Evolutionary conservation across 1,140 invertebrate genomes (phyloP).

Genomic region (Coelopa frigida): DNA sequence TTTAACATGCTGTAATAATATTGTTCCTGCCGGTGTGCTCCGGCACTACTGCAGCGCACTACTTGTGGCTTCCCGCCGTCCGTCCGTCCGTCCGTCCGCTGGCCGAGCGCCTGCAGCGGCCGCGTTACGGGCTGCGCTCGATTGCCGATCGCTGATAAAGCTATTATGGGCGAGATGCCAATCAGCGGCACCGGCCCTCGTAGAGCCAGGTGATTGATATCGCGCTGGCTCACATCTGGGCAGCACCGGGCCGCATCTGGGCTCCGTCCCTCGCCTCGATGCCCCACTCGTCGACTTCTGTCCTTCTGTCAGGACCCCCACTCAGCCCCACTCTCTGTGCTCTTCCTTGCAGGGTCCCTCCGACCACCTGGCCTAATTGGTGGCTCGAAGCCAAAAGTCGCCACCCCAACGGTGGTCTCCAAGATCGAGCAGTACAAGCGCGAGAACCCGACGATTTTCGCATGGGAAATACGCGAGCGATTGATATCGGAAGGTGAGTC

Average conservation of each 20-base stretch:
- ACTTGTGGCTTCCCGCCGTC: too few relatives aligned
- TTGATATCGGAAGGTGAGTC: constrained; percentile 87
- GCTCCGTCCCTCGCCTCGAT: too few relatives aligned
- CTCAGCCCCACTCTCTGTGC: too few relatives aligned
- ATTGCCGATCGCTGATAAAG: constrained; percentile 28
- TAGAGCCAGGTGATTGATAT: too few relatives aligned
- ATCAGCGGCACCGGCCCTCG: too few relatives aligned
- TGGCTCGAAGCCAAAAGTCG: constrained; percentile 97
- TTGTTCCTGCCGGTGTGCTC: too few relatives aligned
- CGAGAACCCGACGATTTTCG: constrained; percentile 96
- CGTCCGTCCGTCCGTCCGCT: neutral
- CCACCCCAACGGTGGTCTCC: constrained; percentile 89
- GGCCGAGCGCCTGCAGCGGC: constrained; percentile 8
- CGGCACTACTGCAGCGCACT: too few relatives aligned
- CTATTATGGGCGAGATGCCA: too few relatives aligned
- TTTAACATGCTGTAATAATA: constrained; percentile 9
- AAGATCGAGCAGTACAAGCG: constrained; percentile 96
- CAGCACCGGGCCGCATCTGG: too few relatives aligned
- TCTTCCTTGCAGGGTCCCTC: constrained; percentile 69
- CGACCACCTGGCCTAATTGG: constrained; percentile 93
- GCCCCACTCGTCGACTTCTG: too few relatives aligned
- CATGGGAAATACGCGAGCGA: constrained; percentile 91
- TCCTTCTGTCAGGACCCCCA: too few relatives aligned
- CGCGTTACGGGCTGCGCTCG: constrained; percentile 5
- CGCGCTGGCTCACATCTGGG: too few relatives aligned